A percentile compares a stretch with the other conserved stretches of the same genome.
Evolutionary conservation across 2,113 vertebrate genomes (phyloP).

Genomic region (Albula glossodonta): DNA sequence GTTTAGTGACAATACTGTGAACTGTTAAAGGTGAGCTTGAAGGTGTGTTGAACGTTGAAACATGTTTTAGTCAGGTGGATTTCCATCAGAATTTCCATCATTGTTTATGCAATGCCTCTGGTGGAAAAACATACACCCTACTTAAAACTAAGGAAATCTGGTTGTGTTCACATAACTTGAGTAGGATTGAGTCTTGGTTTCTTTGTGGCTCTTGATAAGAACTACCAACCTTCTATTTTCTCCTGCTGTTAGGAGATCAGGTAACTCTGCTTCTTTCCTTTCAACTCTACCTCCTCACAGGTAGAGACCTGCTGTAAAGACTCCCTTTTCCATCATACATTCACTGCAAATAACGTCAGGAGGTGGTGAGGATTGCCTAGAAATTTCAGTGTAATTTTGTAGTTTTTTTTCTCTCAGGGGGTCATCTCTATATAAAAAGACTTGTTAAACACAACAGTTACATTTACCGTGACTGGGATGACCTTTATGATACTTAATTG

Average conservation of each 20-base stretch:
- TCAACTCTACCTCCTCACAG: background rate
- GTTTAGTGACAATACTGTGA: background rate
- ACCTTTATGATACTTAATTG: too few species aligned
- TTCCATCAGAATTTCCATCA: background rate
- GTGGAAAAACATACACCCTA: too few species aligned
- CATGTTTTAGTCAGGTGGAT: background rate
- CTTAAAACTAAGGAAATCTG: background rate
- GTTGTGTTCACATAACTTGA: too few species aligned
- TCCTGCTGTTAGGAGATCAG: too few species aligned
- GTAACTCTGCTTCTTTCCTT: background rate
- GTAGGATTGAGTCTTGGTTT: too few species aligned
- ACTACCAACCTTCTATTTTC: too few species aligned
- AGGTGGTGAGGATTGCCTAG: background rate
- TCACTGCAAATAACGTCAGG: background rate
- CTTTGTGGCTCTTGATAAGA: too few species aligned
- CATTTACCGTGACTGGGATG: too few species aligned
- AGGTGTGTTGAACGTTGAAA: background rate
- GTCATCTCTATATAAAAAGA: background rate
- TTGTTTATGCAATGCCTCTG: background rate
- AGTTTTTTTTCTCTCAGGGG: slow-evolving; percentile 35
- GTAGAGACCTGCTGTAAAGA: background rate
- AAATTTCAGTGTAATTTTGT: background rate
- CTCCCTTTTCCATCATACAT: background rate
- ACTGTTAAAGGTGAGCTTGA: background rate
- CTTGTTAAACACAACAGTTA: too few species aligned